A percentile compares a stretch with the other conserved stretches of the same genome.
Conservation (phyloP, 64 coral and sea anemone genomes). For the Montipora foliosa region DNA sequence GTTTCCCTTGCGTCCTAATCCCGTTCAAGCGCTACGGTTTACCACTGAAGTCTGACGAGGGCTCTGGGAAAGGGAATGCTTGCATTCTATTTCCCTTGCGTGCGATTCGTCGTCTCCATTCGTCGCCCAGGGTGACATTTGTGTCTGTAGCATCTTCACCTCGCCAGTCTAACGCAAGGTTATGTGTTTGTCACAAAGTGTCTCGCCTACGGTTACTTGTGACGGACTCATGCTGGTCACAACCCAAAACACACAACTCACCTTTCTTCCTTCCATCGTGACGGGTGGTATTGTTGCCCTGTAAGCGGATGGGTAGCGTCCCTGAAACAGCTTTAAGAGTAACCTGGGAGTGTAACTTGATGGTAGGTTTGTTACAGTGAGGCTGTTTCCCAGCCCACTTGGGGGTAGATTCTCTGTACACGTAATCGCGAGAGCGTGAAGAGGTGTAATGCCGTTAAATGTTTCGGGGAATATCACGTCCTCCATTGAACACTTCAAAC, state of each 20-base stretch:
- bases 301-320: conserved; percentile 87
- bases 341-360: conserved; percentile 93
- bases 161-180: too few relatives aligned
- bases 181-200: too few relatives aligned
- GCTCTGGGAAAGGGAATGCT: too few relatives aligned
- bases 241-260: neutral
- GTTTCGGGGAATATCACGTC: conserved; percentile 77
- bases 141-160: too few relatives aligned
- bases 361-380: conserved; percentile 87
- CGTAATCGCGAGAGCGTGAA: conserved; percentile 87
- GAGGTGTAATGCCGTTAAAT: conserved; percentile 78
- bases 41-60: too few relatives aligned
- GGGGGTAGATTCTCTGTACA: conserved; percentile 83
- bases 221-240: too few relatives aligned
- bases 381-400: conserved; percentile 85
- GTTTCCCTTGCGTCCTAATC: too few relatives aligned
- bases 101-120: too few relatives aligned
- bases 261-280: conserved; percentile 68
- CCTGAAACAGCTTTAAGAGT: conserved; percentile 85
- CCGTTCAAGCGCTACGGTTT: too few relatives aligned
- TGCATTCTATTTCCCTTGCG: too few relatives aligned
- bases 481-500: conserved; percentile 33
- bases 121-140: too few relatives aligned
- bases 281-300: conserved; percentile 86
- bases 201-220: too few relatives aligned